phyloP scores from a whole-genome alignment of 2,113 vertebrate genomes.

The Melanerpes aurifrons region DNA sequence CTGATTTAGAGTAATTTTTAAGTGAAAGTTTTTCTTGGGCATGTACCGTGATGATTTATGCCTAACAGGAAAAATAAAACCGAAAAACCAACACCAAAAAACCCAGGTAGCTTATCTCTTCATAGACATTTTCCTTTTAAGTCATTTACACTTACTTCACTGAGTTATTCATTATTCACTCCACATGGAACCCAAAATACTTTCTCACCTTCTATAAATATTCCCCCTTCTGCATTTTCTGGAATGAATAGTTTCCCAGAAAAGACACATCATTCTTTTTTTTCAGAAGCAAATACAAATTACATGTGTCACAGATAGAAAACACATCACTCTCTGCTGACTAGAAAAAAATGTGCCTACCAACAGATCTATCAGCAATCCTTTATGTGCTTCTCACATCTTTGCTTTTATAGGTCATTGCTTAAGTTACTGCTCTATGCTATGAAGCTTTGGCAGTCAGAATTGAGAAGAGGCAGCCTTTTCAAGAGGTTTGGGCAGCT shows the following conservation, averaged over 20 bases:
- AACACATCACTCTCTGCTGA: background rate
- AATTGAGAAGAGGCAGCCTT: background rate
- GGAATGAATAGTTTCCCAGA: conserved; percentile 36
- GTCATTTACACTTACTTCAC: conserved; percentile 6
- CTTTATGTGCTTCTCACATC: background rate
- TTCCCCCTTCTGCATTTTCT: background rate
- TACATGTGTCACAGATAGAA: conserved; percentile 9
- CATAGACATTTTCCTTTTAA: conserved; percentile 21
- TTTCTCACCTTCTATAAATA: conserved; percentile 62
- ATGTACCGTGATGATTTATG: conserved; percentile 6
- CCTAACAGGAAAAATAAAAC: background rate
- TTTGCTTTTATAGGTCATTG: conserved; percentile 3
- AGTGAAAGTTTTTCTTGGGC: background rate
- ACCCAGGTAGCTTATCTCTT: conserved; percentile 24
- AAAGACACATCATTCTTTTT: background rate
- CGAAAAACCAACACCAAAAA: background rate
- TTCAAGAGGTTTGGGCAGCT: background rate
- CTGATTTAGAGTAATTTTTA: background rate
- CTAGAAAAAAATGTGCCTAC: background rate
- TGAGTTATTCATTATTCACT: conserved; percentile 50
- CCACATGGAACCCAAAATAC: conserved; percentile 20
- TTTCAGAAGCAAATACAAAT: conserved; percentile 9
- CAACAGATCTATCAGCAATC: background rate
- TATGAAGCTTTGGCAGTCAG: background rate
- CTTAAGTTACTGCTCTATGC: background rate